Base-by-base conservation (phyloP, 2,797 vertebrate genomes). In the Catharus ustulatus region DNA sequence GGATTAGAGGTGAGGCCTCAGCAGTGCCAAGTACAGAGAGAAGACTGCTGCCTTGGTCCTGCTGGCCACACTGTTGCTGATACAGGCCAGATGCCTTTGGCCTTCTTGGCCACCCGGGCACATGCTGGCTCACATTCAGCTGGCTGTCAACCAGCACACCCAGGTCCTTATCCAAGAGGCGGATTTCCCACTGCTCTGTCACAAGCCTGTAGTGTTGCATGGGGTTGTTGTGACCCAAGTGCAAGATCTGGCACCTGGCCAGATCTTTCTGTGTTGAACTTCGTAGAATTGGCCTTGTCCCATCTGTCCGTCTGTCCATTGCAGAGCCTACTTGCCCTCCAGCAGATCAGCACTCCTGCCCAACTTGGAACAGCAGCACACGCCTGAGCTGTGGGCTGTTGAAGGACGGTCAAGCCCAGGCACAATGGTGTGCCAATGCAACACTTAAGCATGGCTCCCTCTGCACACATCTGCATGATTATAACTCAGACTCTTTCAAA, bases 1-100 rank as follows among this genome's bases (percentile, higher is more conserved):
- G 22, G 2, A 63, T 32, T 63, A 0, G 0, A 57, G 17, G 18
- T 27, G 24, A 1, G 2, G 4, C 62, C n/a, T 51, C 49, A 9
- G 21, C 58, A 42, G 21, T 32, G 26, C 40, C 0, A 0, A 66
- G 4, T 11, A 34, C 58, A 52, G n/a, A 12, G 58, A 1, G 1
- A 38, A 3, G 2, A 21, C 42, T 46, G 3, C 30, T 61, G 14
- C 26, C 40, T 11, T 67, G 23, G 1, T 48, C 5, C 34, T 34
- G 7, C 51, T 81, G 51, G 51, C 9, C 55, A 30, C 21, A 11
- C 21, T 10, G 1, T 15, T 34, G 22, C 24, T 51, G 29, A 40
- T 6, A 13, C 10, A 58, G 26, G 17, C 19, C 26, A 55, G 48
- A 55, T 68, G 18, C 15, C 23, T 0, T 15, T 22, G 20, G n/a